Conservation (phyloP, 2,888 invertebrate genomes). For the Machimus rusticus region DNA sequence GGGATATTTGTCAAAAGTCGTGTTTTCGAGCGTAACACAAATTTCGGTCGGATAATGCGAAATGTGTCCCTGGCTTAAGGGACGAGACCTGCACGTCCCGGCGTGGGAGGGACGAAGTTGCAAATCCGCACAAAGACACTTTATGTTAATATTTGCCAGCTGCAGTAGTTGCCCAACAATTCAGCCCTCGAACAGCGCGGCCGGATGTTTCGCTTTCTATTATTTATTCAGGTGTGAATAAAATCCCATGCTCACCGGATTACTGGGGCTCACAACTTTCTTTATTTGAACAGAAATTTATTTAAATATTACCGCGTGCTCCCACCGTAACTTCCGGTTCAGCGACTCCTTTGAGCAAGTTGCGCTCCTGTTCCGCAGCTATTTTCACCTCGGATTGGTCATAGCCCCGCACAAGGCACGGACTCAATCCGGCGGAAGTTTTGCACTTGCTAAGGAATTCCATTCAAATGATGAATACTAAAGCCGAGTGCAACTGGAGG, state of each 20-base stretch:
- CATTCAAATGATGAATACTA: neutral
- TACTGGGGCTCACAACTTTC: neutral
- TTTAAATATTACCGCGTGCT: constrained; percentile 1
- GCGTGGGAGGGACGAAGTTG: neutral
- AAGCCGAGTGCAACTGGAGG: neutral
- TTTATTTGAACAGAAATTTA: constrained; percentile 7
- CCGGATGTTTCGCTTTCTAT: neutral
- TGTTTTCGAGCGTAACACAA: neutral
- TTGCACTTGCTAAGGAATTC: neutral
- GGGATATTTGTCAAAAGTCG: neutral
- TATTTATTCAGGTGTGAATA: constrained; percentile 29
- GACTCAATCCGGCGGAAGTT: neutral
- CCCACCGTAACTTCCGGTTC: constrained; percentile 23
- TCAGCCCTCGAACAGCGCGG: neutral
- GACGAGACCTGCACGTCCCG: neutral
- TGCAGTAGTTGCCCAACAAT: neutral
- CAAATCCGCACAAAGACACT: neutral
- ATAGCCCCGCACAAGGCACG: neutral
- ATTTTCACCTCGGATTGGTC: neutral
- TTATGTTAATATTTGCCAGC: neutral
- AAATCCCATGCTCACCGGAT: neutral
- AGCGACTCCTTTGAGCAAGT: neutral
- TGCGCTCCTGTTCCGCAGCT: neutral
- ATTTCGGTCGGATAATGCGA: neutral
- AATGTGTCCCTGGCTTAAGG: neutral